These are phyloP conservation scores for Phalacrocorax brasilianus DNA, from an alignment of 2,113 vertebrate species.

Conservation along the genomic window DNA sequence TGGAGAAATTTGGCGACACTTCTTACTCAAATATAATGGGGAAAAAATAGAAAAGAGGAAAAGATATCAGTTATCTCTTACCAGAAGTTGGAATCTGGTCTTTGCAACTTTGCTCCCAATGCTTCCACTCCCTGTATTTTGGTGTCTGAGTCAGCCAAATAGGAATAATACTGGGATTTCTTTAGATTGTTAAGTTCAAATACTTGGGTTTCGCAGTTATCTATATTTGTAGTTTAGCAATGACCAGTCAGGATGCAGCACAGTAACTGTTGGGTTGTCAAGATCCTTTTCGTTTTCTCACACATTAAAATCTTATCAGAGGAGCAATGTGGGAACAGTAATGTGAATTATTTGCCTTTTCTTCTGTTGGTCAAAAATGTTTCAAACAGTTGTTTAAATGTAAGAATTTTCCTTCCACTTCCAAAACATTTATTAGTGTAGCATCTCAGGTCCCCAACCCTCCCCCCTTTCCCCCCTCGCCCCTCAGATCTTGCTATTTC, in stretches of 20 bases:
- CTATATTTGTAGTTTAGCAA: background rate
- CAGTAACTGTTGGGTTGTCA: background rate
- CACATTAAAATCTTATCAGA: background rate
- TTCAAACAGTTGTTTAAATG: background rate
- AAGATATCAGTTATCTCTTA: background rate
- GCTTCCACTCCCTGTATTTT: background rate
- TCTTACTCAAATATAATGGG: background rate
- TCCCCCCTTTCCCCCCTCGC: background rate
- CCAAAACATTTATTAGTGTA: background rate
- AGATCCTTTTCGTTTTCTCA: background rate
- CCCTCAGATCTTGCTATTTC: background rate
- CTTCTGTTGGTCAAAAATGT: background rate
- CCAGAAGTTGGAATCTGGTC: background rate
- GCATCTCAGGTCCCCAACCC: background rate
- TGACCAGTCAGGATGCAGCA: background rate
- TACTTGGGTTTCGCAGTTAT: background rate
- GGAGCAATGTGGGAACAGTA: background rate
- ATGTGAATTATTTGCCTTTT: background rate
- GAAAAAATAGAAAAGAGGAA: background rate
- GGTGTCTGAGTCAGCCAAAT: background rate
- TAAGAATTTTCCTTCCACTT: background rate
- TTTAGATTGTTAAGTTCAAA: background rate
- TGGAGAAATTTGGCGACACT: background rate
- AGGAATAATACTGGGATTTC: background rate
- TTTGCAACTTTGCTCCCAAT: background rate